Conservation (phyloP, 2,113 vertebrate genomes). For the Mirza zaza region DNA sequence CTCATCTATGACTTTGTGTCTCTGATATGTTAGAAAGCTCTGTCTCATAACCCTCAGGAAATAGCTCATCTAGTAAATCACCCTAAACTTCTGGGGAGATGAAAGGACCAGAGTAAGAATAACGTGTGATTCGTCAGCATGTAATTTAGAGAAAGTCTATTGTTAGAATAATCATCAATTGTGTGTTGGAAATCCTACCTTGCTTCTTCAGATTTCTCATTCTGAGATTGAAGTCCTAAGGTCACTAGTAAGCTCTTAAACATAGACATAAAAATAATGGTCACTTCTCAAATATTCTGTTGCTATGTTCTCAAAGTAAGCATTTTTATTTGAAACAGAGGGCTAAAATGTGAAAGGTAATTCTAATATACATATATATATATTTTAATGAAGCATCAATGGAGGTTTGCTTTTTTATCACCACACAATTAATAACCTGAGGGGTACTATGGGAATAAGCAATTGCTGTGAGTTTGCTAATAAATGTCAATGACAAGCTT, state of each 20-base stretch:
- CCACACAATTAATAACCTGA: not conserved
- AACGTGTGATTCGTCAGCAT: not conserved
- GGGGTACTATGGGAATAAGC: not conserved
- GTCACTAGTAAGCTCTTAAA: not conserved
- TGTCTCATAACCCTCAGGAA: slow-evolving; percentile 28
- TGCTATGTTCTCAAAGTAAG: not conserved
- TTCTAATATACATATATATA: not conserved
- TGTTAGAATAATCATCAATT: not conserved
- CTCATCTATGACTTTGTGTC: not conserved
- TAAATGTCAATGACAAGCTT: not conserved
- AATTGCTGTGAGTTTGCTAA: not conserved
- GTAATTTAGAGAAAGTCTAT: not conserved
- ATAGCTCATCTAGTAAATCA: slow-evolving; percentile 28
- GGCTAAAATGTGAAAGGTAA: not conserved
- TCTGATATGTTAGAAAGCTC: not conserved
- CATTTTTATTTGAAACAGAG: not conserved
- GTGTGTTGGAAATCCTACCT: not conserved
- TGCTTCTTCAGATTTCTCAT: not conserved
- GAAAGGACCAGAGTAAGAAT: not conserved
- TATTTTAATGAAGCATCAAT: not conserved
- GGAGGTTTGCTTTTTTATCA: not conserved
- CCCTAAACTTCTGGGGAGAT: not conserved
- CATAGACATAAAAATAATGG: not conserved
- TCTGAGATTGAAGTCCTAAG: not conserved
- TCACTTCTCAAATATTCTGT: not conserved